Evolutionary conservation across 2,888 invertebrate genomes (phyloP), one percentile per base, ranked within the genome.

Genomic region (Cephus nigrinus): DNA sequence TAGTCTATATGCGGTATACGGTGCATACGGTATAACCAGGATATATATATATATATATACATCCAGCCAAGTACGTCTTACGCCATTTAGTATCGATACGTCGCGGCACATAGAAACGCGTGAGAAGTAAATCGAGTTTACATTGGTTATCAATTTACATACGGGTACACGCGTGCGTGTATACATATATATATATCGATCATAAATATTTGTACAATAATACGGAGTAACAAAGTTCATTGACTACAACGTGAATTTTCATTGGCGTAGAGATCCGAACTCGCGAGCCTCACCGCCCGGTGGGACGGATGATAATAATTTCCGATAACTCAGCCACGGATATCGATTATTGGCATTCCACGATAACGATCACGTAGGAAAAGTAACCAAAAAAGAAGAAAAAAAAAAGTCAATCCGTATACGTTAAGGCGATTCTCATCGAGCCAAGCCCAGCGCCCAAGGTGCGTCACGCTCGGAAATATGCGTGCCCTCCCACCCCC

Each of bases 391-490:
- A 12, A 12, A 4, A 4, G 5, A 40, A 40, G 23, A 40, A 40
- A 5, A 23, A 9, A 55, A 5, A 1, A 9, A 55, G 55, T 23
- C 55, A 9, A 55, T 55, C 23, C 55, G 55, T 36, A 55, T 9
- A 23, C 55, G 55, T 55, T 55, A 55, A 55, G 55, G 23, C 55
- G 55, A 55, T 55, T 31, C 78, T 76, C 76, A 34, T 68, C 73
- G 82, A 85, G 86, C 87, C 86, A 85, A 87, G 86, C 85, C 86
- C 84, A 86, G 84, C 82, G 84, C 83, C 84, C 84, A 85, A 88
- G 87, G 87, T 88, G 88, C 87, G 88, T 88, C 88, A 88, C 87
- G 88, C 85, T 84, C 85, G 84, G 84, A 88, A 88, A 88, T 88
- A 87, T 88, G 87, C 84, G 82, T 84, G 76, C 80, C 74, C 81